A percentile compares a stretch with the other conserved stretches of the same genome.
Evolutionary conservation across 2,888 invertebrate genomes (phyloP).

Genomic region (Blastobasis lacticolella): DNA sequence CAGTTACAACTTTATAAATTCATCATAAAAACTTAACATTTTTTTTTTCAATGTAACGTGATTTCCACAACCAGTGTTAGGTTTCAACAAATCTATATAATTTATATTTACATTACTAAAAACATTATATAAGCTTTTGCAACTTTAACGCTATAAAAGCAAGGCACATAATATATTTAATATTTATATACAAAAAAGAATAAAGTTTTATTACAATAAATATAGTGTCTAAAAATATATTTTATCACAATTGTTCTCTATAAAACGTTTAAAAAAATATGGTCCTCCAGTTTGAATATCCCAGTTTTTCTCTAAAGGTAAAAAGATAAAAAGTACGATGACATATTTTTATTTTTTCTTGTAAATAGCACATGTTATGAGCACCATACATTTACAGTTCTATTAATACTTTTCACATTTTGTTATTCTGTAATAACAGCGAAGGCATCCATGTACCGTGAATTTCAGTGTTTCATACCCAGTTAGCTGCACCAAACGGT

Average conservation of each 20-base stretch:
- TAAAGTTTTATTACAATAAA: slow-evolving; percentile 35
- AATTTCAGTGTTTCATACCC: too few relatives aligned
- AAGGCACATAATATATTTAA: slow-evolving; percentile 41
- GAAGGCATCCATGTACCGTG: neutral
- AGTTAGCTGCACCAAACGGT: too few relatives aligned
- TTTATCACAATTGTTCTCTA: slow-evolving; percentile 53
- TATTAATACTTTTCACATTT: neutral
- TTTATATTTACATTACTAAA: slow-evolving; percentile 25
- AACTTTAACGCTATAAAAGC: slow-evolving; percentile 29
- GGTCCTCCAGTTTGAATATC: slow-evolving; percentile 40
- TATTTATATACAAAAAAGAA: slow-evolving; percentile 34
- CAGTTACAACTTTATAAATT: slow-evolving; percentile 31
- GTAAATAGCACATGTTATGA: too few relatives aligned
- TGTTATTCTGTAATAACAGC: too few relatives aligned
- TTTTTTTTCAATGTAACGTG: slow-evolving; percentile 25
- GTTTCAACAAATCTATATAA: slow-evolving; percentile 14
- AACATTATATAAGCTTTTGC: slow-evolving; percentile 20
- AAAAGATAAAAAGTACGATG: neutral
- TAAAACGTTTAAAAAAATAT: slow-evolving; percentile 31
- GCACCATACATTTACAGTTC: neutral
- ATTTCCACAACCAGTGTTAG: slow-evolving; percentile 49
- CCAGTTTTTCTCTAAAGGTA: slow-evolving; percentile 20
- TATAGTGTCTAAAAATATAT: slow-evolving; percentile 58
- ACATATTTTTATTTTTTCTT: neutral
- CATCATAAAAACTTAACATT: slow-evolving; percentile 47